Conservation (phyloP, 2,888 invertebrate species). For the Phalera bucephala region DNA sequence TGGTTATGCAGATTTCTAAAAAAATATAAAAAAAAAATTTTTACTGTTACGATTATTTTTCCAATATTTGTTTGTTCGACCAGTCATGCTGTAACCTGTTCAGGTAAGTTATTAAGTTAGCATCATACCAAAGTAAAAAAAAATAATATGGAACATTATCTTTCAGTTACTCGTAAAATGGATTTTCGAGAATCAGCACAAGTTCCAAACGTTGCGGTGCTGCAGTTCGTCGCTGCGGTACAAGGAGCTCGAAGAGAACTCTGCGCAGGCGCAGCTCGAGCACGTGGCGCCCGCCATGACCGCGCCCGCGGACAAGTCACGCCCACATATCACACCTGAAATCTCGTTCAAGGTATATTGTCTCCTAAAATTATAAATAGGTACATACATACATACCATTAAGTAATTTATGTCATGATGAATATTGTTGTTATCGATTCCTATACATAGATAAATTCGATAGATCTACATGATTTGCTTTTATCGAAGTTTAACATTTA, state of each 20-base stretch:
- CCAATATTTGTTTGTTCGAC: no score
- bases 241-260: constrained; percentile 73
- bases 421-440: no score
- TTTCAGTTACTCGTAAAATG: constrained; percentile 84
- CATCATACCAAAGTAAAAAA: no score
- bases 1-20: no score
- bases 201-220: constrained; percentile 83
- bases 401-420: neutral
- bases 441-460: constrained; percentile 1
- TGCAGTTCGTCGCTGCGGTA: constrained; percentile 82
- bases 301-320: constrained; percentile 45
- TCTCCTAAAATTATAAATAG: no score
- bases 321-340: constrained; percentile 61
- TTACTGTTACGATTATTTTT: no score
- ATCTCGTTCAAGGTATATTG: constrained; percentile 79
- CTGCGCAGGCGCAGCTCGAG: constrained; percentile 42
- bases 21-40: no score
- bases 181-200: constrained; percentile 88
- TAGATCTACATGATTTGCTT: constrained; percentile 1
- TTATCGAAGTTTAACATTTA: no score
- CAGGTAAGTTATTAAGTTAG: no score
- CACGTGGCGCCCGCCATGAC: constrained; percentile 39
- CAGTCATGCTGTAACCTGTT: no score
- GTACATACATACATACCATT: no score
- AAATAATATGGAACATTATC: no score